phyloP scores from a whole-genome alignment of 1,140 invertebrate genomes.

The Ips nitidus region DNA sequence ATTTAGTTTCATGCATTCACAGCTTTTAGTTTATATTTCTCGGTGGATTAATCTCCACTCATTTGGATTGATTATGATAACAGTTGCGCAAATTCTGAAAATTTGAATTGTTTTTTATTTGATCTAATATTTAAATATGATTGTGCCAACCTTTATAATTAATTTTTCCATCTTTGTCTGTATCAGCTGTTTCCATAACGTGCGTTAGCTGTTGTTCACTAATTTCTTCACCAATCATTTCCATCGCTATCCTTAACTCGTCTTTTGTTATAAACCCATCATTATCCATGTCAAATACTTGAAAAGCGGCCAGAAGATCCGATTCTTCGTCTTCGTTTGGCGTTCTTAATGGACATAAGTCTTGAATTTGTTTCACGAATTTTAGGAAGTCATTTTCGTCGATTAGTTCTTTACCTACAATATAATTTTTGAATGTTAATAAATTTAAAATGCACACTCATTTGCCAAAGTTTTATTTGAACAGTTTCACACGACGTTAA shows the following conservation, averaged over 20 bases:
- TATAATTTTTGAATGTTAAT: not conserved
- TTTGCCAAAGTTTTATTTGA: too few species aligned
- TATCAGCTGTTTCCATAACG: constrained; percentile 69
- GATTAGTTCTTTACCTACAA: constrained; percentile 56
- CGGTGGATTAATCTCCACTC: too few species aligned
- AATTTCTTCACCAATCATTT: constrained; percentile 75
- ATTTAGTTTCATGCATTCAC: too few species aligned
- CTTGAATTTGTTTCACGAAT: constrained; percentile 70
- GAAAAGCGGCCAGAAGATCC: constrained; percentile 74
- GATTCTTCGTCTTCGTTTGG: constrained; percentile 66
- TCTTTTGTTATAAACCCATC: constrained; percentile 77
- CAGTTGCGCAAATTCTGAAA: constrained; percentile 67
- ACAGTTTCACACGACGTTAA: too few species aligned
- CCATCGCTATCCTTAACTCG: constrained; percentile 71
- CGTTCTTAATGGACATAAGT: constrained; percentile 61
- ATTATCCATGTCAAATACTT: constrained; percentile 75
- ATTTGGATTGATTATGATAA: not conserved
- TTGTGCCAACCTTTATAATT: constrained; percentile 70
- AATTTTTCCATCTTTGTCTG: constrained; percentile 74
- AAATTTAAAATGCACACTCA: not conserved
- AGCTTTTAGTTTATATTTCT: too few species aligned
- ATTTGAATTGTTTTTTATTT: constrained; percentile 25
- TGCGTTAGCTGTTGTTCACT: constrained; percentile 72
- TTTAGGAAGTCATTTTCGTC: constrained; percentile 72
- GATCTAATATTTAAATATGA: too few species aligned